Evolutionary conservation across 2,113 vertebrate species (phyloP), one percentile per base, ranked within the genome.

Genomic region (Pithys albifrons): DNA sequence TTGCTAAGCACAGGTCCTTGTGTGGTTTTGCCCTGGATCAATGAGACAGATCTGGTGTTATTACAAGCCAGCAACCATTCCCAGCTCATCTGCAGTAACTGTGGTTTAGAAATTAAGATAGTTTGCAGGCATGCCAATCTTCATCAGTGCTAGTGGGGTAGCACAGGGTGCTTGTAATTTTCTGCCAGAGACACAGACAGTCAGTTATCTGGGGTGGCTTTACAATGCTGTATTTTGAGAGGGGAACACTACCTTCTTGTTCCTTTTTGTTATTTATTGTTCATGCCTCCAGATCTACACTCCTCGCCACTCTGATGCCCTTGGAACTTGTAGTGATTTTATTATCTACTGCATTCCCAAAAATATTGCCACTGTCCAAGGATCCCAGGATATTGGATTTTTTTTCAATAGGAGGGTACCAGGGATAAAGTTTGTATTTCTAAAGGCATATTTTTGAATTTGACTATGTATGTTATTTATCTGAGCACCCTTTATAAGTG

Each of bases 251-350:
- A 31, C 25, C n/a, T 82, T 76, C n/a, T 23, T 66, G 10, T 66
- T 85, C 23, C 25, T 62, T 71, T 17, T 45, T 77, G 24, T 57
- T 80, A 88, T 61, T 14, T 31, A 6, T 1, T 37, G 12, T 46
- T 81, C 41, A 13, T 2, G 1, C 66, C 27, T 78, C 55, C n/a
- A 65, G 37, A 64, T 33, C 33, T 78, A 49, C 5, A 10, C 25
- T 72, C 25, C 45, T 75, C 0, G 0, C n/a, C 22, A 27, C 19
- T n/a, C 4, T 12, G 13, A 24, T 55, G 19, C 39, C 31, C 61
- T 69, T 87, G 70, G 70, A 85, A 16, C 29, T 77, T 64, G 41
- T 37, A 66, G 37, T 58, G 48, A 59, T 80, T 78, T 84, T 67
- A 39, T 84, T 83, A 33, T 48, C 25, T 62, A 41, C 33, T 6